phyloP scores from a whole-genome alignment of 2,113 vertebrate species.

The Tringa solitaria region DNA sequence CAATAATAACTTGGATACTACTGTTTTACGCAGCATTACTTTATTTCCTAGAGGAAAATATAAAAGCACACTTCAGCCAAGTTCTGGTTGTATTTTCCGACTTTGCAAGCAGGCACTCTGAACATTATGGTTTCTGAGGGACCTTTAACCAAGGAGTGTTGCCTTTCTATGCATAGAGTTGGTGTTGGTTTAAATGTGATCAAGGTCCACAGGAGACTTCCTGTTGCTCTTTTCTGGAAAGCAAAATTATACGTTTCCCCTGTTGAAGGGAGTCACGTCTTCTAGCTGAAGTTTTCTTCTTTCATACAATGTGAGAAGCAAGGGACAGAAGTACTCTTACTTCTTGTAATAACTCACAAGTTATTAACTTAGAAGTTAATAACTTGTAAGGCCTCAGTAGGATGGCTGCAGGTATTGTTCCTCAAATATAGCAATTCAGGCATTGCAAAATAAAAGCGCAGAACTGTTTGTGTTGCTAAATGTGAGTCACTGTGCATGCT shows the following conservation, averaged over 20 bases:
- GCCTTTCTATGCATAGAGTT: not conserved
- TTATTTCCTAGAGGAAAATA: not conserved
- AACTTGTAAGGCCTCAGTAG: not conserved
- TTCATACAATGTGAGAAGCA: not conserved
- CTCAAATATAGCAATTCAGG: not conserved
- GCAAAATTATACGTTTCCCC: not conserved
- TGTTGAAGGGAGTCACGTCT: not conserved
- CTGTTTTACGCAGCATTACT: not conserved
- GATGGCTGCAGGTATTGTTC: not conserved
- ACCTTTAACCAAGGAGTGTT: not conserved
- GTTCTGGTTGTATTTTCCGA: not conserved
- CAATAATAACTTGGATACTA: not conserved
- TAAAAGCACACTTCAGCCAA: accelerated
- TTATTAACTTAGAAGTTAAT: no score
- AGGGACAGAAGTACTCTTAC: not conserved
- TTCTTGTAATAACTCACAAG: no score
- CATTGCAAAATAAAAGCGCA: not conserved
- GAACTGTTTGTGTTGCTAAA: not conserved
- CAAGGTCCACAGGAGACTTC: not conserved
- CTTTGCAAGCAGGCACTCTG: not conserved
- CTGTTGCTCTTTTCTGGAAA: not conserved
- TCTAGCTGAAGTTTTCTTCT: not conserved
- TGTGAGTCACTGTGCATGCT: not conserved
- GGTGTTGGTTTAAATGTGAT: not conserved
- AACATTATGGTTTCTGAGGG: not conserved